Conservation (phyloP, 2,113 vertebrate genomes). For the Syngnathus scovelli region DNA sequence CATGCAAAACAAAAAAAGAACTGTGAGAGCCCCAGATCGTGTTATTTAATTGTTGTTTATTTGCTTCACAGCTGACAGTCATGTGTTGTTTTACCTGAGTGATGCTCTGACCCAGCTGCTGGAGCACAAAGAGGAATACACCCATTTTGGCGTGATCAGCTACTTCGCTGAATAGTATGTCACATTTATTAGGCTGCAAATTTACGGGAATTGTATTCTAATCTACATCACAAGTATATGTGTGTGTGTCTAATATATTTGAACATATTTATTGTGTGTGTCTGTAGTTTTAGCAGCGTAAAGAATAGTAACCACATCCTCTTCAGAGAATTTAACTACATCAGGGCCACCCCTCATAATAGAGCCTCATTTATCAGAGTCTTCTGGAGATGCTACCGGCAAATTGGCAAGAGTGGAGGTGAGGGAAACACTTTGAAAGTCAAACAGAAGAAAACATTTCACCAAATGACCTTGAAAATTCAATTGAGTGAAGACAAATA, state of each 20-base stretch:
- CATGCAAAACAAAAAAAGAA: background rate
- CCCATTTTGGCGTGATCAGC: constrained; percentile 82
- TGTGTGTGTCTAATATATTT: background rate
- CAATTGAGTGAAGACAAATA: background rate
- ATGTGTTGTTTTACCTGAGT: constrained; percentile 88
- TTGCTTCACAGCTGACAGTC: constrained; percentile 75
- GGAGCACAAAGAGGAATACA: constrained; percentile 89
- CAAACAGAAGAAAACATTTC: background rate
- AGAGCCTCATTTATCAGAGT: constrained; percentile 84
- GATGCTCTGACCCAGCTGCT: constrained; percentile 91
- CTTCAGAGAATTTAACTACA: constrained; percentile 90
- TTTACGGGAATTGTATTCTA: background rate
- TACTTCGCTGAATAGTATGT: constrained; percentile 98
- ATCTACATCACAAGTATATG: background rate
- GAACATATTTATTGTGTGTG: constrained; percentile 20
- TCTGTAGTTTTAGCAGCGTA: constrained; percentile 87
- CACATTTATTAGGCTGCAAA: background rate
- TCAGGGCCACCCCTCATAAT: constrained; percentile 88
- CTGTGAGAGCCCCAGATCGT: too few relatives aligned
- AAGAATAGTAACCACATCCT: constrained; percentile 90
- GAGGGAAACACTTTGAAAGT: constrained; percentile 4
- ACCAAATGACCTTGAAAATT: background rate
- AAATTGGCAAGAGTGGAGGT: constrained; percentile 93
- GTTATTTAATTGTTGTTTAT: background rate
- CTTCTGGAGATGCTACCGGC: constrained; percentile 94